Evolutionary conservation across 2,888 invertebrate genomes (phyloP), one percentile per base, ranked within the genome.

Genomic region (Meliscaeva auricollis): DNA sequence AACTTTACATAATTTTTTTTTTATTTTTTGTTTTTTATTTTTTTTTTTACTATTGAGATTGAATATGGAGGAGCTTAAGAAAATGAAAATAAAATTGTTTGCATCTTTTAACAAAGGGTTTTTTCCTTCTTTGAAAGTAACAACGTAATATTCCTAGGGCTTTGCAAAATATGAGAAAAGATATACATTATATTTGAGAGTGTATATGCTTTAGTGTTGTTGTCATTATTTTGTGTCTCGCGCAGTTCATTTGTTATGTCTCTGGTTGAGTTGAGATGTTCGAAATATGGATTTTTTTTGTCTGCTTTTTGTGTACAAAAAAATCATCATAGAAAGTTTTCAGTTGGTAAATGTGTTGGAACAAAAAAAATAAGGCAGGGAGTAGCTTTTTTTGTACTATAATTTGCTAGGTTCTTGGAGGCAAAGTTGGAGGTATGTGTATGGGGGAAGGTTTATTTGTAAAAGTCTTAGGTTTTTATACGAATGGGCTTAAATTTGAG

Each of bases 81-180:
- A 66, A 69, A 75, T 54, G 20, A 44, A 70, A 70, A 54, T 38
- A 48, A 77, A 82, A 52, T 58, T 60, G 58, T 60, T 73, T 82
- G 72, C 82, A 81, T 76, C 50, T 70, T 38, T 68, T 44, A 66
- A 78, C 73, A 62, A 75, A 80, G 62, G 48, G 64, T 13, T 8
- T 38, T 9, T 78, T n/a, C 62, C 17, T 69, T 35, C 41, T 54
- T 68, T 30, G 0, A 35, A 69, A 56, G 41, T 56, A 56, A 58
- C 58, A 76, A 75, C 54, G 52, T 26, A 20, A 26, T 44, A 54
- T 38, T 58, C 20, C 15, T 38, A 58, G 52, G 64, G 66, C 48
- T 69, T 58, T 35, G 60, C 22, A 44, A 44, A 64, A 46, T 32
- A 30, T 46, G 46, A 46, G 64, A 11, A 46, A 44, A 46, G 17